A percentile compares a stretch with the other conserved stretches of the same genome.
Conservation (phyloP, 2,113 vertebrate species). For the Nothocercus nigrocapillus region DNA sequence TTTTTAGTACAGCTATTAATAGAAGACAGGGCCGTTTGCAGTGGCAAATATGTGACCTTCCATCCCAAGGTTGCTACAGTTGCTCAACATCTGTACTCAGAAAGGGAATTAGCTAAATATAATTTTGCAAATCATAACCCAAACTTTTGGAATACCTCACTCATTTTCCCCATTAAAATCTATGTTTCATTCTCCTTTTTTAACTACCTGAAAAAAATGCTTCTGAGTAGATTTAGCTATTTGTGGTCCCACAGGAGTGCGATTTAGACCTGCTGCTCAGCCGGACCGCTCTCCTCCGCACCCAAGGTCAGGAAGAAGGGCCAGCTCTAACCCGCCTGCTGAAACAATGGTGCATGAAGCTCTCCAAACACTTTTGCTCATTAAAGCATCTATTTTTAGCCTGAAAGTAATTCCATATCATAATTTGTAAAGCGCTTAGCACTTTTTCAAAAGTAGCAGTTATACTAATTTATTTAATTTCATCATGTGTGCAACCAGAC, state of each 20-base stretch:
- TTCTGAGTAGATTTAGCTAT: not conserved
- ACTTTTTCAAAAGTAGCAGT: not conserved
- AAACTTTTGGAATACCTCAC: not conserved
- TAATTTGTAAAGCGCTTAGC: not conserved
- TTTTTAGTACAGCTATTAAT: conserved; percentile 30
- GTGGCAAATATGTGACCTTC: not conserved
- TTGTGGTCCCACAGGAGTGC: not conserved
- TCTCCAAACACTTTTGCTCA: not conserved
- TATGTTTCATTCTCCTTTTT: not conserved
- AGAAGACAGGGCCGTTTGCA: conserved; percentile 26
- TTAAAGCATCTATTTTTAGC: not conserved
- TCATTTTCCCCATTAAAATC: not conserved
- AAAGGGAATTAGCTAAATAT: not conserved
- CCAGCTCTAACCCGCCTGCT: not conserved
- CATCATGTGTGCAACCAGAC: too few relatives aligned
- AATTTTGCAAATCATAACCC: not conserved
- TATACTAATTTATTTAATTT: not conserved
- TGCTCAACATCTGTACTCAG: not conserved
- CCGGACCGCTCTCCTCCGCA: too few relatives aligned
- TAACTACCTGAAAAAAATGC: not conserved
- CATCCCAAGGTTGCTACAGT: not conserved
- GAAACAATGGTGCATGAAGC: not conserved
- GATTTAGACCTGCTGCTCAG: not conserved
- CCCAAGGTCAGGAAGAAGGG: too few relatives aligned
- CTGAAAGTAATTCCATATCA: not conserved